Base-by-base conservation (phyloP, 1,140 invertebrate species). In the Bombus huntii region DNA sequence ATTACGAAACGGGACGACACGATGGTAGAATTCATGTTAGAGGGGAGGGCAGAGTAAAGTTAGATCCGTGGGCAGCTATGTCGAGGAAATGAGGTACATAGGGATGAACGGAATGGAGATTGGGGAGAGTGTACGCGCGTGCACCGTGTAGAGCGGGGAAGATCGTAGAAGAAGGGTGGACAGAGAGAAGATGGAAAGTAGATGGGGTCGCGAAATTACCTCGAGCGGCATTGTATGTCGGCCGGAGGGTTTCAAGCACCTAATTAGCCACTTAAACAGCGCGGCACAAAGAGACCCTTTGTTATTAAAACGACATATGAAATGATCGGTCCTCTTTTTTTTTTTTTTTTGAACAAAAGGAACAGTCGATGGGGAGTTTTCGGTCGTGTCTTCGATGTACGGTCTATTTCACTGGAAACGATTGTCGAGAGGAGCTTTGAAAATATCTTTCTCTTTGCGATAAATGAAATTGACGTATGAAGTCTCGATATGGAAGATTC, bases 181-280 rank as follows among this genome's bases (percentile, higher is more conserved):
- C 31, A 37, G 72, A 74, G 72, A 72, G 77, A 74, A 72, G 86
- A 83, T 76, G 71, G 78, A 59, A 70, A 66, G 77, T 68, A 75
- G 87, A 79, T 85, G 81, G 83, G 78, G 78, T 59, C 72, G 83
- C 79, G 81, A 92, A 92, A 92, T 92, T 92, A 92, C 91, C 91
- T 87, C 86, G 88, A 85, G 83, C 81, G 62, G 91, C 86, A 92
- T 92, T 92, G 91, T 91, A 74, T 75, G 87, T 79, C 59, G 70
- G 62, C 62, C 66, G 73, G 77, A 88, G 91, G 91, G 90, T 86
- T 89, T 82, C 90, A 79, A 90, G 89, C 87, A 92, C 86, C 92
- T 92, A 92, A 92, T 92, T 92, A 92, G 92, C 91, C 92, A 92
- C 92, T 92, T 89, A 91, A 92, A 92, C 90, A 92, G 88, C 83